These are phyloP conservation scores for Eptatretus burgeri DNA, from an alignment of 2,113 vertebrate genomes.

Conservation along the genomic window DNA sequence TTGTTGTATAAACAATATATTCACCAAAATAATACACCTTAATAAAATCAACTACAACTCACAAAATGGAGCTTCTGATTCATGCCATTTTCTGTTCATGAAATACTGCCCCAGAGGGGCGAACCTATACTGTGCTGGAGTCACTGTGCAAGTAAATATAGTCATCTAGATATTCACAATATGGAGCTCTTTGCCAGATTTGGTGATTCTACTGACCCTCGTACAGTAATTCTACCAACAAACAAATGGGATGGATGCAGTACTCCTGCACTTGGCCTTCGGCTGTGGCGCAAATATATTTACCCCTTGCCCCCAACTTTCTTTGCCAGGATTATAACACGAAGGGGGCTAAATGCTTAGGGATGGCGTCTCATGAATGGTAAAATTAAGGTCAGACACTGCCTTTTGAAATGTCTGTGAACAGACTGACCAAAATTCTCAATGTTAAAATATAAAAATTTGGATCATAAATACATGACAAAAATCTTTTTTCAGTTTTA, in stretches of 20 bases:
- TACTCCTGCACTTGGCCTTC: too few species aligned
- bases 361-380: too few species aligned
- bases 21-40: neutral
- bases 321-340: too few species aligned
- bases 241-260: too few species aligned
- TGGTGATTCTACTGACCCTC: too few species aligned
- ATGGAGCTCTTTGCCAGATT: too few species aligned
- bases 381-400: neutral
- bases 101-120: neutral
- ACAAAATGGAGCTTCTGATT: neutral
- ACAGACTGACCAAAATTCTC: neutral
- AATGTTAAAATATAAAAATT: neutral
- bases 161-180: too few species aligned
- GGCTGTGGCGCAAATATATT: too few species aligned
- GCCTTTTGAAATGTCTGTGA: neutral
- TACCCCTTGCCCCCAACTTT: too few species aligned
- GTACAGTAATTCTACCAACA: too few species aligned
- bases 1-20: neutral
- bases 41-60: neutral
- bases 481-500: too few species aligned
- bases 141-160: neutral
- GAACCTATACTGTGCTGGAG: neutral
- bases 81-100: neutral
- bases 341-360: too few species aligned
- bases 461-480: neutral